A percentile compares a stretch with the other conserved stretches of the same genome.
phyloP scores from a whole-genome alignment of 2,797 vertebrate species.

The Acrossocheilus wenchowensis region DNA sequence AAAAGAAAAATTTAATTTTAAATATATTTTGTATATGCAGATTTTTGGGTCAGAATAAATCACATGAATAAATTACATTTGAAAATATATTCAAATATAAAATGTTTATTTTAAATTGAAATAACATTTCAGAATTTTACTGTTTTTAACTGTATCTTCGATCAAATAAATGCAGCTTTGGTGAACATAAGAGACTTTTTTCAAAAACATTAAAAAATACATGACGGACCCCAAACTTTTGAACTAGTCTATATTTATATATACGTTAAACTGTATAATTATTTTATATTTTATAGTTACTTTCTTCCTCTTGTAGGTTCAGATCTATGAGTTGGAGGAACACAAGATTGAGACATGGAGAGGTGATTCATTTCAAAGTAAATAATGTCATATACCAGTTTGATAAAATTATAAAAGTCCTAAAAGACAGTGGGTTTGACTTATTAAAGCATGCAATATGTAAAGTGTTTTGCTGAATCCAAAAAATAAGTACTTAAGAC shows the following conservation, averaged over 20 bases:
- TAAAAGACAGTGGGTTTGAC: neutral
- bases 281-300: neutral
- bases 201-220: neutral
- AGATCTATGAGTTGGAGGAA: conserved; percentile 94
- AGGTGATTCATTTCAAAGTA: conserved; percentile 86
- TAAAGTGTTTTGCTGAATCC: neutral
- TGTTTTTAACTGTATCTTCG: neutral
- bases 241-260: neutral
- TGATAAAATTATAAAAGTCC: neutral
- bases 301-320: conserved; percentile 80
- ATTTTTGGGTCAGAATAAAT: too few relatives aligned
- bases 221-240: neutral
- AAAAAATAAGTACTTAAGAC: neutral
- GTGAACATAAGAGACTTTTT: neutral
- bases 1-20: too few relatives aligned
- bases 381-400: conserved; percentile 60
- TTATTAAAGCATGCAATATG: neutral
- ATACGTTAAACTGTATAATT: neutral
- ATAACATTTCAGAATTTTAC: neutral
- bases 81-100: neutral
- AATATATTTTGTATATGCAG: too few relatives aligned
- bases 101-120: neutral
- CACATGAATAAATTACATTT: neutral
- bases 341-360: conserved; percentile 98
- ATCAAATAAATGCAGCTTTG: neutral